Conservation (phyloP, 2,797 vertebrate genomes). For the Girardinus metallicus region DNA sequence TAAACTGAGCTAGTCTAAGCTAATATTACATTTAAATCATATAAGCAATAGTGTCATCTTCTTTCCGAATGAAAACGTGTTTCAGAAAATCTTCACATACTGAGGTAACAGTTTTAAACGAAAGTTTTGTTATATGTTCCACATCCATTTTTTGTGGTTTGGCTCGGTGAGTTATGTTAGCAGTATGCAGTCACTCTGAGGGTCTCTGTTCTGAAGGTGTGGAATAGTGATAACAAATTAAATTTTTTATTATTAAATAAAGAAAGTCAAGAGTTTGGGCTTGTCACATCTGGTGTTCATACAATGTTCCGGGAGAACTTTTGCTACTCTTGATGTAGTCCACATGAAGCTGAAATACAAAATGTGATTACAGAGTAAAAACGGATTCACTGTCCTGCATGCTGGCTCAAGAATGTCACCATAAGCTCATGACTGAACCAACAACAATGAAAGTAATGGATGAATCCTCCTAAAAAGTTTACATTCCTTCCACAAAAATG, state of each 20-base stretch:
- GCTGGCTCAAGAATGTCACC: background rate
- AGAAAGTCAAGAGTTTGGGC: background rate
- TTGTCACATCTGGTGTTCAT: background rate
- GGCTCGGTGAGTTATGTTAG: background rate
- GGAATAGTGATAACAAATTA: background rate
- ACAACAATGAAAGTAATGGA: background rate
- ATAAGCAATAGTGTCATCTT: background rate
- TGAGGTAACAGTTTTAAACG: background rate
- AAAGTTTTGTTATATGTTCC: background rate
- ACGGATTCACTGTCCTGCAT: background rate
- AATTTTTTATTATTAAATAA: background rate
- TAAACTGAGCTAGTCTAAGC: background rate
- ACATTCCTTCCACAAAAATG: background rate
- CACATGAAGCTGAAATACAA: background rate
- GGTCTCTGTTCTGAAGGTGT: background rate
- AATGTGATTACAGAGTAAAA: background rate
- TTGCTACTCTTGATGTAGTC: background rate
- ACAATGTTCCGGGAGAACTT: background rate
- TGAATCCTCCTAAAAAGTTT: background rate
- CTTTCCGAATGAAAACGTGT: background rate
- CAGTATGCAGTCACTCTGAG: background rate
- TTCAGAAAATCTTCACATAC: background rate
- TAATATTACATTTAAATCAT: constrained; percentile 18
- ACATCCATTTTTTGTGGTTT: background rate
- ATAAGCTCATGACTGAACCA: background rate